Conservation (phyloP, 2,113 vertebrate species). For the Chrysochloris asiatica region DNA sequence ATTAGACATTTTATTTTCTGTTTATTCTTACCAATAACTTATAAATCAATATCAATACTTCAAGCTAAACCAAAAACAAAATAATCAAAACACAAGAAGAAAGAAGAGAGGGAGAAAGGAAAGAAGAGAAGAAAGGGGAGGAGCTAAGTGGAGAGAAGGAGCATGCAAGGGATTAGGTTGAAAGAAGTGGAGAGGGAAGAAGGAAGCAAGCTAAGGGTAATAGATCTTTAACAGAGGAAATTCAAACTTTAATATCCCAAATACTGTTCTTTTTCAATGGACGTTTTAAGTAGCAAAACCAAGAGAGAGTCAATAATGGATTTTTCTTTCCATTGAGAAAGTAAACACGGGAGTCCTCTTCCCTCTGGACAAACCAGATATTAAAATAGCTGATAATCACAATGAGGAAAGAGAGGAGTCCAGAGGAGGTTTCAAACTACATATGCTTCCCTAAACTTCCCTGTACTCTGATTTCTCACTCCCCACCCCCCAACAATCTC, state of each 20-base stretch:
- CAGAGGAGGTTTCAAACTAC: not conserved
- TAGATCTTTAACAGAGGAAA: not conserved
- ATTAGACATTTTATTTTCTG: slow-evolving; percentile 2
- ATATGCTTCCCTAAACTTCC: not conserved
- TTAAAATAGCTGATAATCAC: not conserved
- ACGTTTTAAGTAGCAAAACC: not conserved
- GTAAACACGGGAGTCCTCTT: not conserved
- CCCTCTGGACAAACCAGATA: not conserved
- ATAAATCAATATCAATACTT: not conserved
- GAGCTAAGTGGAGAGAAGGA: not conserved
- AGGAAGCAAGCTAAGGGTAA: not conserved
- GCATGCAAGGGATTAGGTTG: not conserved
- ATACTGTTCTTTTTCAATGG: not conserved
- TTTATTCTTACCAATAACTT: slow-evolving; percentile 1
- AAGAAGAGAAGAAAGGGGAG: not conserved
- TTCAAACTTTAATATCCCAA: not conserved
- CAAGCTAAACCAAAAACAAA: slow-evolving; percentile 24
- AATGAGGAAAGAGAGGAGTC: too few species aligned
- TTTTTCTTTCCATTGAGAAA: not conserved
- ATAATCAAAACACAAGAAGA: not conserved
- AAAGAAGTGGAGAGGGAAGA: not conserved
- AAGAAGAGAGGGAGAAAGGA: not conserved
- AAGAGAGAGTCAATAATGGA: not conserved
- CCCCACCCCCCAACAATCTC: not conserved
- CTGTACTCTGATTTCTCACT: not conserved